Percentiles rank a stretch among this genome's conserved stretches.
These are phyloP conservation scores for Hirtodrosophila histrioides DNA, from an alignment of 2,888 invertebrate species.

Conservation along the genomic window DNA sequence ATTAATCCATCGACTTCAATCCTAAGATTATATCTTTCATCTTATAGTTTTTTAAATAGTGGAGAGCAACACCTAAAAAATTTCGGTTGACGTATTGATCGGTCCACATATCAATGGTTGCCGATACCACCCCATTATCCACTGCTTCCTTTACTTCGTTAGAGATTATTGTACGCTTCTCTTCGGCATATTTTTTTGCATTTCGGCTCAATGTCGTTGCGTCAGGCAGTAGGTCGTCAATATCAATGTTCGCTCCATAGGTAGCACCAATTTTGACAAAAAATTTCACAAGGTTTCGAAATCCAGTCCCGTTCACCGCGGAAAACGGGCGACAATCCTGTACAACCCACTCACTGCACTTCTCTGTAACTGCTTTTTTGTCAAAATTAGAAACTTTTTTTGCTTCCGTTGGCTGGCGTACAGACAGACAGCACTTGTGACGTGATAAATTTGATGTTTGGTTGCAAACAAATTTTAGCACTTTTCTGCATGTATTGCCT, in stretches of 20 bases:
- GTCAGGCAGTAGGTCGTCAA: slow-evolving; percentile 38
- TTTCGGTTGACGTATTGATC: slow-evolving; percentile 41
- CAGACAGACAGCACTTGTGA: too few species aligned
- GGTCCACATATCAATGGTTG: slow-evolving; percentile 46
- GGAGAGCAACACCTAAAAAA: slow-evolving; percentile 24
- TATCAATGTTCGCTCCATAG: slow-evolving; percentile 35
- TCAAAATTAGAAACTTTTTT: slow-evolving; percentile 17
- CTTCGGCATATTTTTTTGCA: background rate
- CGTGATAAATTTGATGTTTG: too few species aligned
- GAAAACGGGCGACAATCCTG: slow-evolving; percentile 33
- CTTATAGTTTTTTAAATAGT: slow-evolving; percentile 30
- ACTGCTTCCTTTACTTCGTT: too few species aligned
- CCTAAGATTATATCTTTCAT: slow-evolving; percentile 2
- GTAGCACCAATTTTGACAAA: slow-evolving; percentile 44
- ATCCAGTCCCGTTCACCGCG: slow-evolving; percentile 32
- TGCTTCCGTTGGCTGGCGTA: background rate
- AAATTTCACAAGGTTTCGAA: slow-evolving; percentile 33
- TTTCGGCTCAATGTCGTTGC: slow-evolving; percentile 33
- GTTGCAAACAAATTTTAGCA: background rate
- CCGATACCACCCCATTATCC: slow-evolving; percentile 23
- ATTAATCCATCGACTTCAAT: slow-evolving; percentile 23
- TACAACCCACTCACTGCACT: slow-evolving; percentile 22
- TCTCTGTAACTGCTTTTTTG: slow-evolving; percentile 20
- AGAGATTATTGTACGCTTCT: too few species aligned
- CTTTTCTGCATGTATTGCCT: background rate